Percentiles rank a stretch among this genome's conserved stretches.
phyloP scores from a whole-genome alignment of 2,113 vertebrate species.

The Nettapus auritus region DNA sequence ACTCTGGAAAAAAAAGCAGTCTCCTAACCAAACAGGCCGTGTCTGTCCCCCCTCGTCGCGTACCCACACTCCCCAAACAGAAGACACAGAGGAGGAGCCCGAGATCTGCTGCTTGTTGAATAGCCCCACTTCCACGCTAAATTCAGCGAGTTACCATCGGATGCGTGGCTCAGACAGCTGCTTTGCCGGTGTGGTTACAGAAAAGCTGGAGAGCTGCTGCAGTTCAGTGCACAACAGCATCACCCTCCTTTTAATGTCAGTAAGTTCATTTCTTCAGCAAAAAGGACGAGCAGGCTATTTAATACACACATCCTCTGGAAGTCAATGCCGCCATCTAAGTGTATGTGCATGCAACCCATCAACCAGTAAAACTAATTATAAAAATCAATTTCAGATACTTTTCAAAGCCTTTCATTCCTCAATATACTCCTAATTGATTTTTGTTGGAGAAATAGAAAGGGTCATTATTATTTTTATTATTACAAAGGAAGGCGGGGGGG shows the following conservation, averaged over 20 bases:
- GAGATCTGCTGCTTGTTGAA: not conserved
- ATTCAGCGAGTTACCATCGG: not conserved
- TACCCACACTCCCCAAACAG: not conserved
- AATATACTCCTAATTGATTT: slow-evolving; percentile 68
- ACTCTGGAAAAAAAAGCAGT: not conserved
- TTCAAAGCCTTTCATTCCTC: slow-evolving; percentile 58
- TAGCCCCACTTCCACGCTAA: not conserved
- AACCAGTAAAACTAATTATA: slow-evolving; percentile 67
- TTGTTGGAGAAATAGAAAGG: slow-evolving; percentile 54
- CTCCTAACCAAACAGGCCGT: not conserved
- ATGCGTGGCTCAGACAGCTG: not conserved
- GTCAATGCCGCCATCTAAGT: slow-evolving; percentile 32
- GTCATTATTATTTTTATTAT: slow-evolving; percentile 61
- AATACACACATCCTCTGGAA: slow-evolving; percentile 37
- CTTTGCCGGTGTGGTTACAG: not conserved
- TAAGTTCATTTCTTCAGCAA: slow-evolving; percentile 32
- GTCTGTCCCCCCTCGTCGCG: not conserved
- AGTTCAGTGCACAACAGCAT: not conserved
- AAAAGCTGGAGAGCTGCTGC: not conserved
- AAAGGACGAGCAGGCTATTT: slow-evolving; percentile 33
- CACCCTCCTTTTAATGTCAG: slow-evolving; percentile 30
- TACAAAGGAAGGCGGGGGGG: slow-evolving; percentile 1
- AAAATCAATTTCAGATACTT: slow-evolving; percentile 70
- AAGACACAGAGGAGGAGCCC: not conserved
- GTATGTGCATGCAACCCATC: slow-evolving; percentile 19